Base-by-base conservation (phyloP, 2,888 invertebrate species). In the Neuroscelio doddi region DNA sequence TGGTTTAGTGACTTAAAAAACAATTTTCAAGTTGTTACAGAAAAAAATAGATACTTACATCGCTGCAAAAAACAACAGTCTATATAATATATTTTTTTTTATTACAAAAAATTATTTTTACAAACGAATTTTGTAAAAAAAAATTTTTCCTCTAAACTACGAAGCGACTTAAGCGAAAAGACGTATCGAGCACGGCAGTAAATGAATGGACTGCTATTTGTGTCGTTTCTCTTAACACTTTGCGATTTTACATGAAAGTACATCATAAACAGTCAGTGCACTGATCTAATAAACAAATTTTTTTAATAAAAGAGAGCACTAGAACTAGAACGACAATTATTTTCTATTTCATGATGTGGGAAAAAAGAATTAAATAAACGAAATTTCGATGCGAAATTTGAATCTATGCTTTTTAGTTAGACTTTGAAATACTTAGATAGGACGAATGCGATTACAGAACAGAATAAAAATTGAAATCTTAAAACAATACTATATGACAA, bases 321-420 rank as follows among this genome's bases (percentile, higher is more conserved):
- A 61, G 42, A 47, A 52, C 32, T 61, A 53, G 30, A 57, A n/a
- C 27, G 42, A 55, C 41, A 21, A 63, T 58, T 62, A 30, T 62
- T 53, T 57, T 56, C 15, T 55, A 46, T 29, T 42, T 30, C 16
- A 24, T 36, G 16, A 17, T 9, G 46, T 12, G 17, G 26, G 12
- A 53, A 55, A 59, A 36, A 29, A 51, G 24, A 63, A 62, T 21
- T 47, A 38, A 51, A 32, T 52, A 39, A 14, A 15, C 45, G 32
- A 7, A 42, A 52, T 59, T 61, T 68, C 30, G 41, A 67, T 47
- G 49, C 49, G 38, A 42, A 50, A 68, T 68, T 72, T 70, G 38
- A 69, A 66, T 73, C 68, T 69, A 71, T 76, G 73, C 71, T 73
- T 72, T 80, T 78, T 78, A 77, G 75, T 80, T 80, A 80, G 76